These are phyloP conservation scores for Macrobrachium rosenbergii DNA, from an alignment of 1,140 invertebrate species.

Conservation along the genomic window DNA sequence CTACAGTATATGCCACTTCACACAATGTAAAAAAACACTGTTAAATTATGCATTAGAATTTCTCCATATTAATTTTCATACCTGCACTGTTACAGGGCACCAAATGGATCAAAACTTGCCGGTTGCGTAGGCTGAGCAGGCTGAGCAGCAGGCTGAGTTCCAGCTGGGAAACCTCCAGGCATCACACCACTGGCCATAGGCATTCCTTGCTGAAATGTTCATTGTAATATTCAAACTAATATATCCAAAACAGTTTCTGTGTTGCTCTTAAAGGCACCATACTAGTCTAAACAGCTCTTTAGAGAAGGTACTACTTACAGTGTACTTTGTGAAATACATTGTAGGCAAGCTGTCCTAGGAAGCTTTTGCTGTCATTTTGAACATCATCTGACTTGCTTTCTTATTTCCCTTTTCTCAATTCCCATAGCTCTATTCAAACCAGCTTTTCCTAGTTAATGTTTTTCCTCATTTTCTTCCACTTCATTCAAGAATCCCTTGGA, in stretches of 20 bases:
- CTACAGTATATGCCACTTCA: too few species aligned
- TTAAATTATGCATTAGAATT: background rate
- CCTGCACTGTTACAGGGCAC: constrained; percentile 62
- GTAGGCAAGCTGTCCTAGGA: background rate
- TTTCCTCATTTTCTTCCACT: too few species aligned
- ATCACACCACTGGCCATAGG: constrained; percentile 30
- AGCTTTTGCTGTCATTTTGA: background rate
- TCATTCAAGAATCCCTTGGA: too few species aligned
- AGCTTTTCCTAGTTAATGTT: too few species aligned
- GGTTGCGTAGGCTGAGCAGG: constrained; percentile 48
- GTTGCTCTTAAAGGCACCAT: background rate
- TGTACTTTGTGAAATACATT: background rate
- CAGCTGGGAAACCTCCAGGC: constrained; percentile 37
- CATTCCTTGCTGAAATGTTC: constrained; percentile 38
- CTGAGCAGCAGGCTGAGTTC: constrained; percentile 27
- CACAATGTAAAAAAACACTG: too few species aligned
- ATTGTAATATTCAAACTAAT: background rate
- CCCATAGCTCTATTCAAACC: too few species aligned
- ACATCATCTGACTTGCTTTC: background rate
- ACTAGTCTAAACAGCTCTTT: background rate
- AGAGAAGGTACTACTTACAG: background rate
- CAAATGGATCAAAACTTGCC: constrained; percentile 61
- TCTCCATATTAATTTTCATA: background rate
- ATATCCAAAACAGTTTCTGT: background rate
- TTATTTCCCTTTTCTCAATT: background rate